phyloP scores from a whole-genome alignment of 2,888 invertebrate species.

The Patella pellucida region DNA sequence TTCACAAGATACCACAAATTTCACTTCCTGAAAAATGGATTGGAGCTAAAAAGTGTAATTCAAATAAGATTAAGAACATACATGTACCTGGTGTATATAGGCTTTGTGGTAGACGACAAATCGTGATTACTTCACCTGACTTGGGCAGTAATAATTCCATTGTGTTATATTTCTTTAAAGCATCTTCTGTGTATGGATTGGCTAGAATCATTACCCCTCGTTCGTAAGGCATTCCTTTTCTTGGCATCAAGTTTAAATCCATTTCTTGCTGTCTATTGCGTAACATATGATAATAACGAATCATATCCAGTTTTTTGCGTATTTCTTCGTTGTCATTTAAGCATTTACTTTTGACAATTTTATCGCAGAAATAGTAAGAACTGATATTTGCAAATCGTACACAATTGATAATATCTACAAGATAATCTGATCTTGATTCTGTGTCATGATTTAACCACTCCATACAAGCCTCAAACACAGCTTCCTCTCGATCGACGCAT shows the following conservation, averaged over 20 bases:
- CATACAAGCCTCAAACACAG: slow-evolving; percentile 65
- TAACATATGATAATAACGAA: slow-evolving; percentile 67
- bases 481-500: slow-evolving; percentile 62
- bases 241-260: slow-evolving; percentile 66
- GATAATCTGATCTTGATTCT: slow-evolving; percentile 39
- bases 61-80: slow-evolving; percentile 24
- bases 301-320: slow-evolving; percentile 48
- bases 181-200: slow-evolving; percentile 68
- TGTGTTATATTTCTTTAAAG: slow-evolving; percentile 64
- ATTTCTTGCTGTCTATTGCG: slow-evolving; percentile 64
- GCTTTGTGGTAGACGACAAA: slow-evolving; percentile 67
- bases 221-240: slow-evolving; percentile 61
- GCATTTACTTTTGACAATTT: slow-evolving; percentile 54
- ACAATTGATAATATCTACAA: slow-evolving; percentile 61
- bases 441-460: slow-evolving; percentile 59
- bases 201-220: slow-evolving; percentile 67
- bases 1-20: too few species aligned
- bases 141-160: slow-evolving; percentile 66
- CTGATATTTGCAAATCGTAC: slow-evolving; percentile 67
- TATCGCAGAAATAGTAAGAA: slow-evolving; percentile 69
- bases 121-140: slow-evolving; percentile 60
- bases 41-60: too few species aligned
- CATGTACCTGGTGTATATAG: slow-evolving; percentile 70
- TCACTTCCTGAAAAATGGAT: too few species aligned
- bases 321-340: slow-evolving; percentile 49